phyloP scores from a whole-genome alignment of 2,797 vertebrate species.

The Phataginus tricuspis region DNA sequence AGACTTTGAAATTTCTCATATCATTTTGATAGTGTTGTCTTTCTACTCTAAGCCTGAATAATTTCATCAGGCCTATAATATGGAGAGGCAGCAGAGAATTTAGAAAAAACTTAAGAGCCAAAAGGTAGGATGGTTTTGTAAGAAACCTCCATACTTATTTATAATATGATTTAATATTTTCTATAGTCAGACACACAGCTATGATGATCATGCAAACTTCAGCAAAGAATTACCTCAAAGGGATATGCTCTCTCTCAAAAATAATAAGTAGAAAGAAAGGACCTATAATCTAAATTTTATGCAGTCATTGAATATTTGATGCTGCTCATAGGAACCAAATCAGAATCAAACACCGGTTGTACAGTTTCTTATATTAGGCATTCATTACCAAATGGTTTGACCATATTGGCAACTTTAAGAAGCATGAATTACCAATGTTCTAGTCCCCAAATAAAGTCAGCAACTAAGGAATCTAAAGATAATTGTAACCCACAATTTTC shows the following conservation, averaged over 20 bases:
- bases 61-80: not conserved
- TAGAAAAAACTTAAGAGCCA: not conserved
- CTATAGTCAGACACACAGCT: constrained; percentile 29
- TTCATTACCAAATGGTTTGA: constrained; percentile 9
- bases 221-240: not conserved
- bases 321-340: not conserved
- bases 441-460: not conserved
- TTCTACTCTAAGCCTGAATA: not conserved
- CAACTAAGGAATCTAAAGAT: constrained; percentile 2
- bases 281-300: constrained; percentile 15
- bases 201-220: not conserved
- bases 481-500: constrained; percentile 24
- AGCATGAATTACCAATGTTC: not conserved
- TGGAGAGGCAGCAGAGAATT: not conserved
- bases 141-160: not conserved
- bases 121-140: constrained; percentile 1
- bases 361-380: constrained; percentile 23
- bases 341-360: not conserved
- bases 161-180: constrained; percentile 14
- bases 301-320: not conserved
- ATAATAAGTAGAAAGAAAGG: not conserved
- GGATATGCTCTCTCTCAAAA: not conserved
- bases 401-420: constrained; percentile 13
- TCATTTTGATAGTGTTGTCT: constrained; percentile 50
- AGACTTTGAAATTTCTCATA: constrained; percentile 15